Evolutionary conservation across 2,888 invertebrate species (phyloP), one percentile per base, ranked within the genome.

Genomic region (Rhorus exstirpatorius): DNA sequence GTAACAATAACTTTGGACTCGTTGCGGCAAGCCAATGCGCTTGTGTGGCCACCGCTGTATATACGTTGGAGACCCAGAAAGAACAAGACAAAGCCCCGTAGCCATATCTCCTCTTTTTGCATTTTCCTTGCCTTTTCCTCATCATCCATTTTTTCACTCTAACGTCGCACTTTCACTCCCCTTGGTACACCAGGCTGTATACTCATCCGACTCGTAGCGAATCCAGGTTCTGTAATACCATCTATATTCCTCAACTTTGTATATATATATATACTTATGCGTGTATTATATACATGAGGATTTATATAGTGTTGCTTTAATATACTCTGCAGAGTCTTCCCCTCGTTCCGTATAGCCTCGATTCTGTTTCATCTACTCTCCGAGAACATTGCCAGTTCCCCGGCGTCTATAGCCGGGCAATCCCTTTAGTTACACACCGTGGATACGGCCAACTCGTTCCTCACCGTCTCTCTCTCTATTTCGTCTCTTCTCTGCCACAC

Each of bases 281-380:
- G 31, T 31, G 6, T 31, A 31, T 31, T 31, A 31, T 31, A 31
- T 24, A 58, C 14, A 24, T 19, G 46, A 49, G 60, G 68, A 74
- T 72, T 72, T 68, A 60, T 74, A 68, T 68, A 60, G 51, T 38
- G 70, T 31, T 55, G 49, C 49, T 70, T 76, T 76, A 41, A 65
- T 60, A 65, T 71, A 71, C 65, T 81, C 70, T 58, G 35, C 26
- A 55, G 3, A 17, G 14, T 53, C 61, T 44, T 8, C 21, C 38
- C 55, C n/a, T 44, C 10, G 46, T 58, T 63, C 19, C 60, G 17
- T 58, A 76, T n/a, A n/a, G n/a, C 76, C 58, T 41, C 80, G 49
- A 76, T 76, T 71, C 80, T 53, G 76, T 76, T 76, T 81, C 63
- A 71, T 81, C 76, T 71, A 67, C 65, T 71, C 60, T 26, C 21